Base-by-base conservation (phyloP, 2,797 vertebrate species). In the Accipiter fasciatus region DNA sequence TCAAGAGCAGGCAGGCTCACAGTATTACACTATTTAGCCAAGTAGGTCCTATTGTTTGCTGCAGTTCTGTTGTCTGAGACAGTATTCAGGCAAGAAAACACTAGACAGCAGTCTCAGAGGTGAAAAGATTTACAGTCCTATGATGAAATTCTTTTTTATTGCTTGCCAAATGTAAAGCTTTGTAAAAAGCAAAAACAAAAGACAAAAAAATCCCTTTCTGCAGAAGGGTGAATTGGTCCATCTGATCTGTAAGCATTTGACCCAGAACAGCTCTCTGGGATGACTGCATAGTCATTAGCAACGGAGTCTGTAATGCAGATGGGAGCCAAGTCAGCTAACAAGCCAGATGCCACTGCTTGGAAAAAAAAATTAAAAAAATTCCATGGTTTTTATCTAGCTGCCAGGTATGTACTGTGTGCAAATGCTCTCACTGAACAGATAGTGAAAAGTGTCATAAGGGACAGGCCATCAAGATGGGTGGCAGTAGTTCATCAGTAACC, bases 311-410 rank as follows among this genome's bases (percentile, higher is more conserved):
- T 44, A 90, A 65, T 4, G 6, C 59, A 87, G 80, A 94, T 3
- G 10, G 81, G 64, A 93, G 85, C 95, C 89, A 94, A 94, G 42
- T 66, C 82, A 94, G 91, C 70, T 94, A 96, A 95, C 84, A 92
- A 94, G 82, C 87, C 96, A 96, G 93, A 97, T 96, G 94, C 90
- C 91, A 82, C 72, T 11, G 8, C 44, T 86, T 91, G 79, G 82
- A 57, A 82, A 87, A 86, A 33, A 33, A 39, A 72, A 37, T 10
- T 5, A 33, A 31, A 61, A 9, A 52, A 33, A 67, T 62, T 94
- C 69, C 44, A 20, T 31, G 59, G 2, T 31, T 95, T 94, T 94
- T 89, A 92, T 93, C 70, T 75, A 58, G 91, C 78, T 96, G 80
- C 80, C 85, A 95, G 95, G 92, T 92, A 97, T 71, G n/a, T 15